phyloP scores from a whole-genome alignment of 2,113 vertebrate species.

The Euleptes europaea region DNA sequence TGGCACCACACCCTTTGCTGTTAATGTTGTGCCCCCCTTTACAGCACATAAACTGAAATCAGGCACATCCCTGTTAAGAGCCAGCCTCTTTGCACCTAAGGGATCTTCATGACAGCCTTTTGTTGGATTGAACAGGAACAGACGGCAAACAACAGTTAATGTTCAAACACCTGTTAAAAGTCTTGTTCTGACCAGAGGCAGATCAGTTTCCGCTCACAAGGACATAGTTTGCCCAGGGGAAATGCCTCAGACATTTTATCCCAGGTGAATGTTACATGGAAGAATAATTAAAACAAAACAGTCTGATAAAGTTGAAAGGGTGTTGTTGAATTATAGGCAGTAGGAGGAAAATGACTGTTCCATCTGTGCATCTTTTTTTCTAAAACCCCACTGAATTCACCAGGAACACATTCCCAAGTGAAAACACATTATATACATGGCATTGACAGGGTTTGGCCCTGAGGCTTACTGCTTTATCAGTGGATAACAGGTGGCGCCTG shows the following conservation, averaged over 20 bases:
- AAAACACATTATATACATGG: no score
- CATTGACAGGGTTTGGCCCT: no score
- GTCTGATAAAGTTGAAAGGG: constrained; percentile 48
- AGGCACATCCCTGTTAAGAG: constrained; percentile 10
- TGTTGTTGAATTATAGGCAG: constrained; percentile 13
- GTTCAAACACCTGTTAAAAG: constrained; percentile 68
- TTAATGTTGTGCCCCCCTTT: constrained; percentile 13
- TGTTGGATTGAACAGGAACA: constrained; percentile 51
- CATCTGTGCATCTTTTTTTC: background rate
- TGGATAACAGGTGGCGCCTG: no score
- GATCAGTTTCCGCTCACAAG: constrained; percentile 58
- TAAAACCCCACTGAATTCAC: no score
- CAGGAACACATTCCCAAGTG: no score
- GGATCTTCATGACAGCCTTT: constrained; percentile 54
- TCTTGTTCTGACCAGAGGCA: constrained; percentile 63
- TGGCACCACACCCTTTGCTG: constrained; percentile 25
- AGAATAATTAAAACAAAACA: constrained; percentile 18
- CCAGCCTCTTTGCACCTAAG: constrained; percentile 54
- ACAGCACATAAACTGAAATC: constrained; percentile 56
- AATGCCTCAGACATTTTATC: constrained; percentile 54
- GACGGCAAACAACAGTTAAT: constrained; percentile 68
- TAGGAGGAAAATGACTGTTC: background rate
- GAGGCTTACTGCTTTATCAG: background rate
- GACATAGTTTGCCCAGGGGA: constrained; percentile 52
- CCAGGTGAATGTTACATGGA: constrained; percentile 8